phyloP scores from a whole-genome alignment of 2,113 vertebrate species.

The Sander lucioperca region DNA sequence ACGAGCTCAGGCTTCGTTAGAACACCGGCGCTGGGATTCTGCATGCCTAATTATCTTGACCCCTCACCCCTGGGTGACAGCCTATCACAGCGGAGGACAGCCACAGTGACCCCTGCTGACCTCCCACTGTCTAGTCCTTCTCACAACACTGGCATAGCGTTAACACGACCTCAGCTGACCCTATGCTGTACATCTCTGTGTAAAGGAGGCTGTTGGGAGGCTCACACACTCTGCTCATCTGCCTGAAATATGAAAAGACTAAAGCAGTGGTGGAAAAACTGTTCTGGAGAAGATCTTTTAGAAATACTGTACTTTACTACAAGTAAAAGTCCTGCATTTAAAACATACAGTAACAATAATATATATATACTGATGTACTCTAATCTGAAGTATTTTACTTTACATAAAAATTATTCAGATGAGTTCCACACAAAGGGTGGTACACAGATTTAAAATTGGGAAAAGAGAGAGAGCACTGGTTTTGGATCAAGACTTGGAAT shows the following conservation, averaged over 20 bases:
- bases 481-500: not conserved
- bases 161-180: slow-evolving; percentile 73
- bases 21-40: slow-evolving; percentile 69
- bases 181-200: slow-evolving; percentile 32
- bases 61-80: slow-evolving; percentile 80
- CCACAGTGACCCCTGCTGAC: slow-evolving; percentile 76
- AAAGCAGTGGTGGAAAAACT: not conserved
- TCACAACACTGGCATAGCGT: slow-evolving; percentile 80
- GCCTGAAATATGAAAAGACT: slow-evolving; percentile 22
- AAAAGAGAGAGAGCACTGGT: not conserved
- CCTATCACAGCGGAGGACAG: slow-evolving; percentile 83
- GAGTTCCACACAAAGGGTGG: not conserved
- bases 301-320: not conserved
- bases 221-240: slow-evolving; percentile 36
- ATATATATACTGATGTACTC: not conserved
- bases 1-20: slow-evolving; percentile 81
- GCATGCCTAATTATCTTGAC: slow-evolving; percentile 80
- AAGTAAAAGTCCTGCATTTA: slow-evolving; percentile 15
- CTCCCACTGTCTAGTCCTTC: slow-evolving; percentile 80
- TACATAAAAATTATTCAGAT: not conserved
- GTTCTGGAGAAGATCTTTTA: slow-evolving; percentile 8
- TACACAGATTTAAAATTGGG: not conserved
- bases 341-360: not conserved
- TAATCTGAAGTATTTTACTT: not conserved
- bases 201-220: slow-evolving; percentile 36